Evolutionary conservation across 2,797 vertebrate species (phyloP), one percentile per base, ranked within the genome.

Genomic region (Acrossocheilus fasciatus): DNA sequence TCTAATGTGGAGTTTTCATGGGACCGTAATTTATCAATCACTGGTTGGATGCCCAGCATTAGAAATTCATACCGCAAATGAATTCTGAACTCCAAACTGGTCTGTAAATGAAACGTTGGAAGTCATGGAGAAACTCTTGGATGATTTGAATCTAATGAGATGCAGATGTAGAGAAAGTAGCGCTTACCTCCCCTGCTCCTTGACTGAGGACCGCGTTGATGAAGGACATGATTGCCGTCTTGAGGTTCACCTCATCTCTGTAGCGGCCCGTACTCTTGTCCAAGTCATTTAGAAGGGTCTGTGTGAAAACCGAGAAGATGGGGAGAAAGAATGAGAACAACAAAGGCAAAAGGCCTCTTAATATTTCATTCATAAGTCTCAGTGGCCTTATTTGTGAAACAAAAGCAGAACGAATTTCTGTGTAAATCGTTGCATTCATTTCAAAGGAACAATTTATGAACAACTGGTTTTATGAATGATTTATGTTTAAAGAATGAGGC

Each of bases 141-240:
- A 77, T 41, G 78, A 59, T 81, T 72, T 85, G 76, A 87, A 62
- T 75, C 26, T 81, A 54, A 79, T 73, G 20, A 17, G 66, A 75
- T 74, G 4, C 78, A 75, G 70, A 62, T 87, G 12, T 80, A 20
- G n/a, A 3, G 50, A 9, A 68, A 45, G 64, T 45, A 76, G 88
- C 9, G 15, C 95, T 96, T 92, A 99, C 98, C 97, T 98, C 97
- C 90, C 98, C 98, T 1, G 98, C 96, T 4, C 98, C 98, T 94
- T 99, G 98, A 91, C 98, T 99, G 85, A 99, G 96, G 86, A 99
- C 97, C 0, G 98, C 98, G 0, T 99, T 99, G 91, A 99, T 99
- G 93, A 99, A 99, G 90, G 97, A 99, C 98, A 99, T 99, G 93
- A 99, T 98, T 88, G 98, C 98, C 4, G 98, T 99, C 95, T 99